Percentiles rank a stretch among this genome's conserved stretches.
Conservation (phyloP, 1,140 invertebrate genomes). For the Chrysopa pallens region DNA sequence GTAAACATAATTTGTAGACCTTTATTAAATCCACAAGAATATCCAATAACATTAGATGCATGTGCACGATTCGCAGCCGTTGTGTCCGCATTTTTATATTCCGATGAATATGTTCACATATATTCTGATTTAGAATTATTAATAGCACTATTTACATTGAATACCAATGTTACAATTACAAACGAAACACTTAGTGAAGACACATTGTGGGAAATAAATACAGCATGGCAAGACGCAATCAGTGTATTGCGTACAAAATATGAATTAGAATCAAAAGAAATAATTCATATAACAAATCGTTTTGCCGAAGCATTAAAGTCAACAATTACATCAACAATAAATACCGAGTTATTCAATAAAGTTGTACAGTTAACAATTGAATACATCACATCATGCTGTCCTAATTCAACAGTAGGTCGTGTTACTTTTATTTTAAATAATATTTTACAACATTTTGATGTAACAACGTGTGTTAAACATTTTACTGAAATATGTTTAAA, state of each 20-base stretch:
- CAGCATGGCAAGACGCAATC: conserved; percentile 32
- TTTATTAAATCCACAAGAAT: conserved; percentile 11
- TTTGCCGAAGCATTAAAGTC: too few relatives aligned
- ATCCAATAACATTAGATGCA: conserved; percentile 21
- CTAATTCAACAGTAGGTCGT: too few relatives aligned
- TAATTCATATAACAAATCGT: too few relatives aligned
- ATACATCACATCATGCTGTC: too few relatives aligned
- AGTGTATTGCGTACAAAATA: conserved; percentile 10
- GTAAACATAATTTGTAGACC: conserved; percentile 22
- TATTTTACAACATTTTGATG: too few relatives aligned
- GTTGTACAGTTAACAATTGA: too few relatives aligned
- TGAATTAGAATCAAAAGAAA: too few relatives aligned
- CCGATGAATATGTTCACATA: conserved; percentile 17
- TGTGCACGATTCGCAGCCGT: conserved; percentile 29
- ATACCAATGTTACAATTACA: conserved; percentile 16
- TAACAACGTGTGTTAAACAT: too few relatives aligned
- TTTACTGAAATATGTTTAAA: too few relatives aligned
- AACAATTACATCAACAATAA: too few relatives aligned
- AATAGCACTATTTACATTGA: conserved; percentile 24
- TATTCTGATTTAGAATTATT: conserved; percentile 19
- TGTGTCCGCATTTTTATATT: conserved; percentile 24
- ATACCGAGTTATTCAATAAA: too few relatives aligned
- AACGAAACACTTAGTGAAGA: conserved; percentile 23
- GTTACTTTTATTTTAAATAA: too few relatives aligned
- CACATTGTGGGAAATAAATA: conserved; percentile 29